Base-by-base conservation (phyloP, 2,888 invertebrate species). In the Drosophila recens region DNA sequence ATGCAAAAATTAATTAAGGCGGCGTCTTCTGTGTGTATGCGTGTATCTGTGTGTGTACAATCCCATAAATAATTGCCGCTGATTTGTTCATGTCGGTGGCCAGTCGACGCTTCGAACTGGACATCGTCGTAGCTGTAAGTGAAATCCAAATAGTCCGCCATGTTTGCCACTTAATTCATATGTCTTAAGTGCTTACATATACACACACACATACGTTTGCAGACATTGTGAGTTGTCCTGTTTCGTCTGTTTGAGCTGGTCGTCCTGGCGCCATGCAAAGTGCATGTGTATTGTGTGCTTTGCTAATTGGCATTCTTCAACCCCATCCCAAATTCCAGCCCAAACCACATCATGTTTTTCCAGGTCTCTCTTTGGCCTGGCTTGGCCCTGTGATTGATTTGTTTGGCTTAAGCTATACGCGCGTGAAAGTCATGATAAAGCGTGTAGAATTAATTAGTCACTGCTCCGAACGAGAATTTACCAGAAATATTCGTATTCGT, bases 121-220 rank as follows among this genome's bases (percentile, higher is more conserved):
- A 57, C 63, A 1, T 48, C 30, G 13, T 53, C 48, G 57, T 57
- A 57, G 48, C 56, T 59, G 69, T 69, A 76, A 69, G 65, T 79
- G 79, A 79, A 79, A 74, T 79, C 70, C 75, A 63, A 73, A 61
- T 70, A 70, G 87, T 75, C 78, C 72, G 83, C 83, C 71, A 69
- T 81, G 87, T 87, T 85, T 85, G 84, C 89, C 84, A 85, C 89
- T 89, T 88, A 84, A 88, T 85, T 75, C 85, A 82, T 86, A 82
- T 86, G 87, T 87, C 87, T 86, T 86, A 84, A 86, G 87, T 80
- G 87, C 89, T 79, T 71, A 52, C 38, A 62, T 15, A 52, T 33
- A 40, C 57, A 42, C 2, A 23, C 3, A 20, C 3, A 20, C 20
- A 20, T 20, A 2, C 3, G 20, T 20, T 48, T n/a, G 17, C 30